Evolutionary conservation across 64 coral and sea anemone species (phyloP).

Genomic region (Acropora yongei): DNA sequence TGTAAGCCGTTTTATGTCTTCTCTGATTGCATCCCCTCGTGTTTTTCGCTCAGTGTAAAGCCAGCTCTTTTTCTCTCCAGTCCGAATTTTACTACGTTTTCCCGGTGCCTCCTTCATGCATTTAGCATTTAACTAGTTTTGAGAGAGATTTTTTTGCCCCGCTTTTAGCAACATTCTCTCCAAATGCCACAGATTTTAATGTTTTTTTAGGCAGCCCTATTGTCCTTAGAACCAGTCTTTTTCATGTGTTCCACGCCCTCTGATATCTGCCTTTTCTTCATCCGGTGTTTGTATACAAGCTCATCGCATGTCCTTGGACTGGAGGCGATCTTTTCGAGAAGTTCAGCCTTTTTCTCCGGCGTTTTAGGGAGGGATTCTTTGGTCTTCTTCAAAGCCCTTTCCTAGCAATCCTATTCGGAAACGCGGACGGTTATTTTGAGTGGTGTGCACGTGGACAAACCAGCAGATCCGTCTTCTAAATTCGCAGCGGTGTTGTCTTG

Average conservation of each 20-base stretch:
- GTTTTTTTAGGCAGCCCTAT: background rate
- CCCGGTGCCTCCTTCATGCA: background rate
- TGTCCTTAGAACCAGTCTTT: background rate
- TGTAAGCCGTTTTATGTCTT: background rate
- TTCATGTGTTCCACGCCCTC: conserved; percentile 6
- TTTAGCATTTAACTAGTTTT: background rate
- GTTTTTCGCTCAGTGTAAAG: conserved; percentile 19
- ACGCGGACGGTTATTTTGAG: background rate
- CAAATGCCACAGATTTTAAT: conserved; percentile 29
- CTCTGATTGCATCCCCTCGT: background rate
- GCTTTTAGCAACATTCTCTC: conserved; percentile 5
- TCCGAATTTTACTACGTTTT: background rate
- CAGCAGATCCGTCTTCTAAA: background rate
- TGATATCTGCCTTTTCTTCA: conserved; percentile 40
- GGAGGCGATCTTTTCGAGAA: background rate
- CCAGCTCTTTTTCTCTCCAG: conserved; percentile 24
- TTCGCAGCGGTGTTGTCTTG: background rate
- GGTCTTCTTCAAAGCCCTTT: background rate
- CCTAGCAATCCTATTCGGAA: conserved; percentile 30
- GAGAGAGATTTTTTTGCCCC: background rate
- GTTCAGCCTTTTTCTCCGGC: conserved; percentile 18
- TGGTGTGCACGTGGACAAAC: background rate
- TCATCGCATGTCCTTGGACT: conserved; percentile 18
- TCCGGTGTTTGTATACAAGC: conserved; percentile 12
- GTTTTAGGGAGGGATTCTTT: background rate